phyloP scores from a whole-genome alignment of 1,140 invertebrate species.

The Panonychus citri region DNA sequence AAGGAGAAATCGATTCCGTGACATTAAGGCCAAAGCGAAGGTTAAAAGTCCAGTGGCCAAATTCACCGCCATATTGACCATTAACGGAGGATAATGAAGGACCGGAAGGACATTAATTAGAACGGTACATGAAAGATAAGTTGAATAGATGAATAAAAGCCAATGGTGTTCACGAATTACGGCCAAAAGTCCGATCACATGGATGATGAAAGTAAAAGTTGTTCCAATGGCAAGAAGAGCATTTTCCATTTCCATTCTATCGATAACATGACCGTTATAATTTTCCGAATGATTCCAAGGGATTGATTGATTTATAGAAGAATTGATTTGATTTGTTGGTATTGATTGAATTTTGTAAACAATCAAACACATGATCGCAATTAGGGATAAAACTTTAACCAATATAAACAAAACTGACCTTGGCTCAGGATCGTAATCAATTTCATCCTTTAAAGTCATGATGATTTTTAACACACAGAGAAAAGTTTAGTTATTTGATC shows the following conservation, averaged over 20 bases:
- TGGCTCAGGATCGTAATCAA: background rate
- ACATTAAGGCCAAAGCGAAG: background rate
- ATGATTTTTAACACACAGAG: too few species aligned
- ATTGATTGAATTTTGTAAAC: background rate
- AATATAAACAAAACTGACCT: background rate
- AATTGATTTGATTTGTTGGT: background rate
- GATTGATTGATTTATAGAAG: background rate
- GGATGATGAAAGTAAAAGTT: background rate
- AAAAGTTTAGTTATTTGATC: too few species aligned
- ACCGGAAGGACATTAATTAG: background rate
- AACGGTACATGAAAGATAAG: background rate
- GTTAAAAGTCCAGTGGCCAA: background rate
- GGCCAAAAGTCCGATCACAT: background rate
- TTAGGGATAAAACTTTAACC: background rate
- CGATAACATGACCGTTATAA: background rate
- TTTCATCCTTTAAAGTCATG: background rate
- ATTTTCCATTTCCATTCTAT: background rate
- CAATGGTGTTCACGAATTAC: constrained; percentile 1
- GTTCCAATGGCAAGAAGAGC: background rate
- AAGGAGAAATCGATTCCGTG: background rate
- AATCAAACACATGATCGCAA: background rate
- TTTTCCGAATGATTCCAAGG: background rate
- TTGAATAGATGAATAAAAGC: background rate
- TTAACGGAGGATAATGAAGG: background rate
- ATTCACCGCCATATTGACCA: background rate